Evolutionary conservation across 2,797 vertebrate species (phyloP).

Genomic region (Sebastes flavidus): DNA sequence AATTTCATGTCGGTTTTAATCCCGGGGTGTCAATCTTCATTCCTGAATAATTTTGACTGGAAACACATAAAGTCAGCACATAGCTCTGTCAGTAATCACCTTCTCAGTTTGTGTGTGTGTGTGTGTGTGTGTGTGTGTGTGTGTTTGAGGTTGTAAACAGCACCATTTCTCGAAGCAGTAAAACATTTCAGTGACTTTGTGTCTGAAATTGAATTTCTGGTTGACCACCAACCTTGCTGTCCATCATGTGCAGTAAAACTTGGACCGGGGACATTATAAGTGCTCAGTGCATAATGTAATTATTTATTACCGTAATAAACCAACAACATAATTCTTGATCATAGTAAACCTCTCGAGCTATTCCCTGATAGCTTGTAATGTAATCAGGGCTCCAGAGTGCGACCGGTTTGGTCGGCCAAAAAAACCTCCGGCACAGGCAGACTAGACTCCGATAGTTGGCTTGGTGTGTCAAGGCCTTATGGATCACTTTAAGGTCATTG

Average conservation of each 20-base stretch:
- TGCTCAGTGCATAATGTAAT: neutral
- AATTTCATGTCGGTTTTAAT: constrained; percentile 74
- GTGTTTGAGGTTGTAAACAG: constrained; percentile 46
- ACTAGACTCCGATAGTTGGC: too few relatives aligned
- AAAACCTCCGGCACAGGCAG: too few relatives aligned
- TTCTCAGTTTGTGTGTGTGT: constrained; percentile 37
- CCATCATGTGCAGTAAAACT: constrained; percentile 16
- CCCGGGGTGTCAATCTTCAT: constrained; percentile 71
- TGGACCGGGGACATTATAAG: neutral
- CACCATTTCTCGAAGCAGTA: constrained; percentile 34
- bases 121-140: constrained; percentile 34
- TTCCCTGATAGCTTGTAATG: neutral
- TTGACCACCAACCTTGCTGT: constrained; percentile 28
- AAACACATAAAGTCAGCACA: constrained; percentile 69
- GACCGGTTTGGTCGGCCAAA: too few relatives aligned
- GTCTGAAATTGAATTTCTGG: constrained; percentile 25
- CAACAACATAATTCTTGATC: neutral
- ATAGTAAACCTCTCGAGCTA: neutral
- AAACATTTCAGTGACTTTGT: constrained; percentile 32
- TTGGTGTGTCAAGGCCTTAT: neutral
- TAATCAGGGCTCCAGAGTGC: neutral
- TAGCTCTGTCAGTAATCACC: constrained; percentile 55
- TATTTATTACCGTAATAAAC: neutral
- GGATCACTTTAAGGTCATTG: neutral
- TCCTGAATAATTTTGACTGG: constrained; percentile 68